Conservation (phyloP, 2,113 vertebrate species). For the Osmerus eperlanus region DNA sequence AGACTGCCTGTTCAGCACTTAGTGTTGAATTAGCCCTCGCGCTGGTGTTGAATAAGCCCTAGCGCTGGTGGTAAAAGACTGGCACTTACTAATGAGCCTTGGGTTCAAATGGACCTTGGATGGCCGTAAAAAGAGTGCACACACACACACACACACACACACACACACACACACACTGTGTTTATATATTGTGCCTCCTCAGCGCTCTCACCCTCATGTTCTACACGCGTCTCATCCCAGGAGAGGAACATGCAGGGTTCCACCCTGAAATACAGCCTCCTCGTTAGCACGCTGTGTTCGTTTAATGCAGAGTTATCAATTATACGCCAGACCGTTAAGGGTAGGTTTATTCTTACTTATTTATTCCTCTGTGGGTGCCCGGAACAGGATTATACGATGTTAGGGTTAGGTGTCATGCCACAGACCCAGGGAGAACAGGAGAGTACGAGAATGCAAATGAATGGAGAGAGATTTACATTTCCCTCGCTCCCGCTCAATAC, state of each 20-base stretch:
- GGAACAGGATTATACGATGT: slow-evolving; percentile 52
- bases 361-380: slow-evolving; percentile 42
- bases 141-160: not conserved
- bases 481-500: not conserved
- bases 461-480: slow-evolving; percentile 28
- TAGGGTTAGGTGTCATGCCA: slow-evolving; percentile 37
- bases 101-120: slow-evolving; percentile 18
- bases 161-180: not conserved
- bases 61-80: slow-evolving; percentile 7
- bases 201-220: not conserved
- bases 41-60: not conserved
- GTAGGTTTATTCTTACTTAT: slow-evolving; percentile 11
- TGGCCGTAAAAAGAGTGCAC: slow-evolving; percentile 27
- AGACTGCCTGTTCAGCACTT: not conserved
- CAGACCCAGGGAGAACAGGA: slow-evolving; percentile 34
- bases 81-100: slow-evolving; percentile 45
- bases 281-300: slow-evolving; percentile 22
- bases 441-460: slow-evolving; percentile 46
- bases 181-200: not conserved
- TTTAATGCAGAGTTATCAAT: slow-evolving; percentile 49
- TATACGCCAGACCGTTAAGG: slow-evolving; percentile 52
- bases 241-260: slow-evolving; percentile 3
- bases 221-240: slow-evolving; percentile 17
- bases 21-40: too few species aligned
- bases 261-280: slow-evolving; percentile 22